Percentiles rank a stretch among this genome's conserved stretches.
Evolutionary conservation across 2,888 invertebrate genomes (phyloP).

Genomic region (Ypsolopha sequella): DNA sequence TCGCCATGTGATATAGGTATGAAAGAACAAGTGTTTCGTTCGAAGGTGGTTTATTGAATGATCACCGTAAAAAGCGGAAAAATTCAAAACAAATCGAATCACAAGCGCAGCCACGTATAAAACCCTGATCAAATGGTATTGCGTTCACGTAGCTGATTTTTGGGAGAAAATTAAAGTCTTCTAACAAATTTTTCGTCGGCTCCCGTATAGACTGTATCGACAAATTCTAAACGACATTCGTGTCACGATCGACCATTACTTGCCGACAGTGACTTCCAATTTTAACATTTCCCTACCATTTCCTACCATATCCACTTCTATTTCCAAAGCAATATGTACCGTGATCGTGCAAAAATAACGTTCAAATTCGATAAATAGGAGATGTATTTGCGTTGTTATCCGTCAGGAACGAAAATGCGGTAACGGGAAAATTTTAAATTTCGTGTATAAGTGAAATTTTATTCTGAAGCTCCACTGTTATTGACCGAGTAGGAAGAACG

Average conservation of each 20-base stretch:
- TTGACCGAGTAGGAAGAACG: not conserved
- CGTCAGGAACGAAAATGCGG: constrained; percentile 20
- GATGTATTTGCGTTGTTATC: constrained; percentile 18
- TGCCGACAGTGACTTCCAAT: constrained; percentile 69
- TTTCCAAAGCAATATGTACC: constrained; percentile 15
- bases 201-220: constrained; percentile 31
- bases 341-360: constrained; percentile 4
- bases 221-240: constrained; percentile 55
- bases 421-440: constrained; percentile 66
- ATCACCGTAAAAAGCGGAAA: too few relatives aligned
- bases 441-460: constrained; percentile 66
- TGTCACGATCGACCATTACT: constrained; percentile 65
- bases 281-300: constrained; percentile 26
- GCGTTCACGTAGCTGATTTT: constrained; percentile 32
- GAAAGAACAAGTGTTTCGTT: too few relatives aligned
- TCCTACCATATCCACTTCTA: constrained; percentile 23
- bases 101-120: too few relatives aligned
- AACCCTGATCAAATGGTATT: constrained; percentile 16
- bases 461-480: constrained; percentile 56
- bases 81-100: too few relatives aligned
- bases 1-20: too few relatives aligned
- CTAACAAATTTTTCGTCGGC: constrained; percentile 38
- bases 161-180: constrained; percentile 48
- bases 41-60: too few relatives aligned
- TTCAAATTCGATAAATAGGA: constrained; percentile 5